Evolutionary conservation across 1,140 invertebrate species (phyloP).

Genomic region (Temnothorax curvispinosus): DNA sequence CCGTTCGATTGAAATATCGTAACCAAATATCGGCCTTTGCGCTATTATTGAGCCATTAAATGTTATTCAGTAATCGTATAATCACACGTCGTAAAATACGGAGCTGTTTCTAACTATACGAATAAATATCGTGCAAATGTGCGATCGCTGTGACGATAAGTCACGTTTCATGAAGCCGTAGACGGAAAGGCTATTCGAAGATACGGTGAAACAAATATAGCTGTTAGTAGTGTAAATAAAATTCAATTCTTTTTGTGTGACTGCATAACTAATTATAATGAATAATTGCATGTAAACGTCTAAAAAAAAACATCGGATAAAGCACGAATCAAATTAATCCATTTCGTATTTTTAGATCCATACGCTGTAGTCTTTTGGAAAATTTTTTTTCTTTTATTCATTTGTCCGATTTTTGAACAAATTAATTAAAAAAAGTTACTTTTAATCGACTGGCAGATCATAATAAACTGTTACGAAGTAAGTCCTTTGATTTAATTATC

Average conservation of each 20-base stretch:
- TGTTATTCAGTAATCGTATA: constrained; percentile 20
- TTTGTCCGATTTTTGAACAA: neutral
- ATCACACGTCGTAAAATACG: constrained; percentile 39
- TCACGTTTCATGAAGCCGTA: neutral
- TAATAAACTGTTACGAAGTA: constrained; percentile 53
- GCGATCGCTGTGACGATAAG: constrained; percentile 45
- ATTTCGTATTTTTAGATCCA: constrained; percentile 7
- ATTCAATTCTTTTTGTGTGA: constrained; percentile 13
- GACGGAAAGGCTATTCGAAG: constrained; percentile 14
- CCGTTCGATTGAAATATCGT: constrained; percentile 51
- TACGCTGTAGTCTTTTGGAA: neutral
- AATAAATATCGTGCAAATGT: constrained; percentile 14
- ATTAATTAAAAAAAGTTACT: constrained; percentile 13
- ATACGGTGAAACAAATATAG: constrained; percentile 13
- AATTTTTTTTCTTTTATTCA: neutral
- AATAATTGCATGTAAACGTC: constrained; percentile 11
- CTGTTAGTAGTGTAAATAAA: constrained; percentile 15
- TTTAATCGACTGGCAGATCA: neutral
- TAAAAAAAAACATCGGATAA: neutral
- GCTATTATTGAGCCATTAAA: constrained; percentile 28
- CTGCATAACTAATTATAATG: constrained; percentile 55
- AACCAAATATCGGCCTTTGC: neutral
- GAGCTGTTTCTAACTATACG: neutral
- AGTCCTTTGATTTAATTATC: constrained; percentile 1
- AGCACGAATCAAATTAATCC: constrained; percentile 45